A percentile compares a stretch with the other conserved stretches of the same genome.
These are phyloP conservation scores for Clarias batrachus DNA, from an alignment of 2,113 vertebrate genomes.

Conservation along the genomic window DNA sequence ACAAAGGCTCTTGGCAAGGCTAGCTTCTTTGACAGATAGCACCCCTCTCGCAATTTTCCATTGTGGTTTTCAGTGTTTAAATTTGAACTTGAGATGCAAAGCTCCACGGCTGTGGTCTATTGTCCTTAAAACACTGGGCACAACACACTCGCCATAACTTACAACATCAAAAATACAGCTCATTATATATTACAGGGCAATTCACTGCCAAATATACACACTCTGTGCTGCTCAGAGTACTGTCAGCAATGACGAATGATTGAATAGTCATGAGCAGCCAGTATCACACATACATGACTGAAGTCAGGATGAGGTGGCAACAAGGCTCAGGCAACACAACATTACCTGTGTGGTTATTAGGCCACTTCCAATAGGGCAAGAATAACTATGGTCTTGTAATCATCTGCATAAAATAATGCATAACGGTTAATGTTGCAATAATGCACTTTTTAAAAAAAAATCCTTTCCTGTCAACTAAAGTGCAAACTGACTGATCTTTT, in stretches of 20 bases:
- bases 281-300: not conserved
- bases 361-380: not conserved
- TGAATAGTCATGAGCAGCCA: not conserved
- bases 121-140: not conserved
- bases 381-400: not conserved
- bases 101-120: not conserved
- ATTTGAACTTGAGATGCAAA: not conserved
- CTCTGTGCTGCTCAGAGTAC: not conserved
- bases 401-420: not conserved
- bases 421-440: not conserved
- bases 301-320: not conserved
- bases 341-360: not conserved
- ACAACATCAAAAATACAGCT: not conserved
- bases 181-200: not conserved
- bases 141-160: not conserved
- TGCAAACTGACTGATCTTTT: not conserved
- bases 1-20: constrained; percentile 13
- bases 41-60: not conserved
- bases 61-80: not conserved
- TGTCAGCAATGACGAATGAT: not conserved
- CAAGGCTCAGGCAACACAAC: not conserved
- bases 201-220: not conserved
- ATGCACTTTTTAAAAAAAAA: not conserved
- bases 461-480: not conserved
- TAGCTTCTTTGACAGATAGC: constrained; percentile 10